Percentiles rank a stretch among this genome's conserved stretches.
Evolutionary conservation across 2,113 vertebrate genomes (phyloP).

Genomic region (Callaeas wilsoni): DNA sequence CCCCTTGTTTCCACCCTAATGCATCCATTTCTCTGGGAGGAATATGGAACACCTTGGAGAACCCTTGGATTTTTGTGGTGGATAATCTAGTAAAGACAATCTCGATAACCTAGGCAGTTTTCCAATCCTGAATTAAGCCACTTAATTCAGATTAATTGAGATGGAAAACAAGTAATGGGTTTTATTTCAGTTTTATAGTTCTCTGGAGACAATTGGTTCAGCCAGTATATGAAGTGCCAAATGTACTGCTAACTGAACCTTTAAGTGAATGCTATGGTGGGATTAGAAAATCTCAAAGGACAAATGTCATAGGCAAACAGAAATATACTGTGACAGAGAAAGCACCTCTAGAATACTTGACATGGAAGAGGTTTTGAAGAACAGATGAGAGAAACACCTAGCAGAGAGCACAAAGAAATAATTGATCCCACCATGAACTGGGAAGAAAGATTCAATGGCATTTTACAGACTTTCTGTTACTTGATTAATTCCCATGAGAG

Average conservation of each 20-base stretch:
- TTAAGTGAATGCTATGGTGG: neutral
- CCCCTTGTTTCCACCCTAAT: neutral
- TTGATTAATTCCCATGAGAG: neutral
- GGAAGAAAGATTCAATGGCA: neutral
- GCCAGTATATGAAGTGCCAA: neutral
- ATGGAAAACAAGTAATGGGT: neutral
- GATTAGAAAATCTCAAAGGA: neutral
- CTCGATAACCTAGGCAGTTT: neutral
- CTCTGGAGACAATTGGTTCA: neutral
- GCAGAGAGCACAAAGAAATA: neutral
- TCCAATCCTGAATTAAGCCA: neutral
- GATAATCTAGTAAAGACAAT: neutral
- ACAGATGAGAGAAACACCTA: neutral
- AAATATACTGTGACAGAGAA: neutral
- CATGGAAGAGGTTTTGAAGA: neutral
- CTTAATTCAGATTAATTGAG: neutral
- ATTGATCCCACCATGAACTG: neutral
- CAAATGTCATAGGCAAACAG: neutral
- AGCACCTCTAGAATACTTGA: neutral
- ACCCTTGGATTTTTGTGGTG: neutral
- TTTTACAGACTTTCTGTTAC: neutral
- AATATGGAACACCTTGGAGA: neutral
- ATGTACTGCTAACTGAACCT: neutral
- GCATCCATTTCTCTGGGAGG: neutral
- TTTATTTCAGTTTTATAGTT: neutral